Evolutionary conservation across 2,888 invertebrate genomes (phyloP).

Genomic region (Eueremaeus valkanovi): DNA sequence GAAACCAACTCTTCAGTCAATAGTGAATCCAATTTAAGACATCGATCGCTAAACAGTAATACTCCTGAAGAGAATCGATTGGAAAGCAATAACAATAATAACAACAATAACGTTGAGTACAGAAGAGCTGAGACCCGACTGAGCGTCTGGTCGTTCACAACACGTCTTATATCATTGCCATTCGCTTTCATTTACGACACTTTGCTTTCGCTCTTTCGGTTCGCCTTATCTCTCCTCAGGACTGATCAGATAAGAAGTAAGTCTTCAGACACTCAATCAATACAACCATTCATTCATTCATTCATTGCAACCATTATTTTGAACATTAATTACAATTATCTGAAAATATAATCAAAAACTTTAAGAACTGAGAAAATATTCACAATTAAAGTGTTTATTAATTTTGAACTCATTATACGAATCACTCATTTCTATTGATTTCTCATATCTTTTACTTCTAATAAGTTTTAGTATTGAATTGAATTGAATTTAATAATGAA

Average conservation of each 20-base stretch:
- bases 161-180: constrained; percentile 43
- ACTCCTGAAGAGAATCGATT: neutral
- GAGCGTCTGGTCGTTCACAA: constrained; percentile 21
- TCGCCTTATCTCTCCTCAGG: constrained; percentile 35
- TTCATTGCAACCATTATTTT: no score
- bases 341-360: no score
- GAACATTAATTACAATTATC: no score
- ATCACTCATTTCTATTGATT: no score
- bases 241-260: constrained; percentile 20
- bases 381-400: no score
- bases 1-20: neutral
- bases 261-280: neutral
- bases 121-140: neutral
- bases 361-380: no score
- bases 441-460: no score
- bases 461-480: no score
- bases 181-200: constrained; percentile 46
- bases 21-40: neutral
- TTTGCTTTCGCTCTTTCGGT: constrained; percentile 43
- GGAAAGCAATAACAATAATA: constrained; percentile 6
- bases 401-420: no score
- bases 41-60: neutral
- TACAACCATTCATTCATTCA: neutral
- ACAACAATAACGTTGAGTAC: constrained; percentile 1
- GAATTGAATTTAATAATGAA: no score